phyloP scores from a whole-genome alignment of 2,113 vertebrate genomes.

The Noctilio leporinus region DNA sequence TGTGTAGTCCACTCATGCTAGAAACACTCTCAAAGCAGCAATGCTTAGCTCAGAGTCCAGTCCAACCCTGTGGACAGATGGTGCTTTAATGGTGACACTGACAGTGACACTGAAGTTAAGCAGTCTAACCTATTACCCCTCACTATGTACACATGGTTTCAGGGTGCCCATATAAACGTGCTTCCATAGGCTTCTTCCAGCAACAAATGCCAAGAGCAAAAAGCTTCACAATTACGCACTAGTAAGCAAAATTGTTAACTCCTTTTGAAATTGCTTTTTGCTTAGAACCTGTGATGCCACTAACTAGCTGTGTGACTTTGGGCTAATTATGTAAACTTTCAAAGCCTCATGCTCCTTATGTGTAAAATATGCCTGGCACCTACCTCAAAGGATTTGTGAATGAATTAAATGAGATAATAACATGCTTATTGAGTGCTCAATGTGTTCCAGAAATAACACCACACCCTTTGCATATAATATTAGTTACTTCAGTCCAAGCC shows the following conservation, averaged over 20 bases:
- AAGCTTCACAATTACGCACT: background rate
- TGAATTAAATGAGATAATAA: slow-evolving; percentile 25
- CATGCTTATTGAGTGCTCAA: background rate
- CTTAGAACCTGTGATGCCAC: background rate
- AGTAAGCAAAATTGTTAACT: slow-evolving; percentile 18
- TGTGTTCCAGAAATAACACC: background rate
- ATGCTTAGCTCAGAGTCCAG: background rate
- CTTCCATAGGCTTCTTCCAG: background rate
- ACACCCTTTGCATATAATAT: background rate
- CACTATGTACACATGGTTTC: background rate
- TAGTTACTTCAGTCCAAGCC: background rate
- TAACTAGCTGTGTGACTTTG: slow-evolving; percentile 38
- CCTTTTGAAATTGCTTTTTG: slow-evolving; percentile 34
- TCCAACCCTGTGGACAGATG: background rate
- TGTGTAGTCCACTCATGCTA: background rate
- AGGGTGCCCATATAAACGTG: background rate
- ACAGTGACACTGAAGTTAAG: background rate
- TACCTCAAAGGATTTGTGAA: background rate
- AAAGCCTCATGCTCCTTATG: slow-evolving; percentile 8
- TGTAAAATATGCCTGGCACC: slow-evolving; percentile 34
- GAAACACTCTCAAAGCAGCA: background rate
- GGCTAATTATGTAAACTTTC: slow-evolving; percentile 42
- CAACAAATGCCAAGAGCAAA: background rate
- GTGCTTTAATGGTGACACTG: background rate
- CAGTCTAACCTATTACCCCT: background rate